Evolutionary conservation across 2,797 vertebrate species (phyloP), one percentile per base, ranked within the genome.

Genomic region (Sebastes oblongus): DNA sequence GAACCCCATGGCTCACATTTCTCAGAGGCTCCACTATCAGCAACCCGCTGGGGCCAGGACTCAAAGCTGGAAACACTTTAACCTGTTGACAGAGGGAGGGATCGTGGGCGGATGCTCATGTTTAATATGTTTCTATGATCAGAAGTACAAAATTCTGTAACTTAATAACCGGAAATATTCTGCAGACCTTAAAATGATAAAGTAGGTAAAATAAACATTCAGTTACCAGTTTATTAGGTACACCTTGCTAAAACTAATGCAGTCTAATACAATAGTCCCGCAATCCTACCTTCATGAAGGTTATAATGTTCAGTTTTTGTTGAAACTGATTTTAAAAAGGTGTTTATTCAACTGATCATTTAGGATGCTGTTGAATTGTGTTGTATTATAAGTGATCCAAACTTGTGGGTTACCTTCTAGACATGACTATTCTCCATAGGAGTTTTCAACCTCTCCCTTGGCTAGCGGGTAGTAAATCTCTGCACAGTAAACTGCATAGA

Each of bases 21-120:
- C 34, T 77, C 25, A 67, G 46, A 14, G 68, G 74, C 62, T 81
- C 80, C 55, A 77, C 80, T 24, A 81, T 65, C 52, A 81, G 55
- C 42, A 77, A 7, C 6, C 79, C 79, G 1, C 60, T 60, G 29
- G 29, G 1, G 7, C 60, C 61, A 1, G 59, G 29, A 9, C 3
- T 50, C 13, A 5, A 22, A 3, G 74, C 39, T 1, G 73, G 67
- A 25, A 29, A 54, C 61, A 76, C 80, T 60, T 70, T 60, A 9
- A 81, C 79, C 73, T 81, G 68, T 7, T 9, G 54, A 16, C 16
- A 54, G 55, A 67, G 46, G 24, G 13, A 36, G 46, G 46, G 18
- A 18, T 36, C 9, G 2, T 18, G 0, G 36, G 11, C 52, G 8
- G 52, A 66, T 56, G 18, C 7, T 36, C 3, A 6, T 12, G 20